These are phyloP conservation scores for Mythimna pallens DNA, from an alignment of 2,888 invertebrate genomes.

Conservation along the genomic window DNA sequence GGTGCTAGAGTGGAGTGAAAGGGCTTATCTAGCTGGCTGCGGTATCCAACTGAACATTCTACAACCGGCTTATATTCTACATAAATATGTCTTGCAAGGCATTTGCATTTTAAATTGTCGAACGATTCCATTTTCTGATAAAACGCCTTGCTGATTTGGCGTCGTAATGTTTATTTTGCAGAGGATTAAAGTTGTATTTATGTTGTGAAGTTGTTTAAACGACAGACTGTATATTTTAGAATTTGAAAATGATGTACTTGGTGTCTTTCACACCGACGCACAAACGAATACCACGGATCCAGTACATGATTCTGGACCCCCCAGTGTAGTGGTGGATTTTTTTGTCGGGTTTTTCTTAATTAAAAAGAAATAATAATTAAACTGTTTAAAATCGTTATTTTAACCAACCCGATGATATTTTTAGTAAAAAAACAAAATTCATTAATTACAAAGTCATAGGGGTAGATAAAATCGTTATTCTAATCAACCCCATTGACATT, in stretches of 20 bases:
- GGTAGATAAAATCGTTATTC: too few species aligned
- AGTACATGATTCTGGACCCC: too few species aligned
- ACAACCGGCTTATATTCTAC: slow-evolving; percentile 70
- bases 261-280: too few species aligned
- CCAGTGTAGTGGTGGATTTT: too few species aligned
- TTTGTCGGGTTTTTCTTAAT: too few species aligned
- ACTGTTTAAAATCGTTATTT: too few species aligned
- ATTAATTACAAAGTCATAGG: too few species aligned
- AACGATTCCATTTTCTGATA: slow-evolving; percentile 65
- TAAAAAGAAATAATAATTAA: too few species aligned
- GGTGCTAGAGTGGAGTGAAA: slow-evolving; percentile 64
- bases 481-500: too few species aligned
- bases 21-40: slow-evolving; percentile 80
- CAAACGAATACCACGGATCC: too few species aligned
- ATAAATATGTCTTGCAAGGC: slow-evolving; percentile 65
- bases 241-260: background rate
- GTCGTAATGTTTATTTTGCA: slow-evolving; percentile 46
- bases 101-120: slow-evolving; percentile 62
- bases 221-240: background rate
- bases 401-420: too few species aligned
- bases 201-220: slow-evolving; percentile 11
- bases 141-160: slow-evolving; percentile 56
- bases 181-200: slow-evolving; percentile 41
- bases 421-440: too few species aligned
- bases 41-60: slow-evolving; percentile 70